Base-by-base conservation (phyloP, 1,140 invertebrate species). In the Danaus melanippus region DNA sequence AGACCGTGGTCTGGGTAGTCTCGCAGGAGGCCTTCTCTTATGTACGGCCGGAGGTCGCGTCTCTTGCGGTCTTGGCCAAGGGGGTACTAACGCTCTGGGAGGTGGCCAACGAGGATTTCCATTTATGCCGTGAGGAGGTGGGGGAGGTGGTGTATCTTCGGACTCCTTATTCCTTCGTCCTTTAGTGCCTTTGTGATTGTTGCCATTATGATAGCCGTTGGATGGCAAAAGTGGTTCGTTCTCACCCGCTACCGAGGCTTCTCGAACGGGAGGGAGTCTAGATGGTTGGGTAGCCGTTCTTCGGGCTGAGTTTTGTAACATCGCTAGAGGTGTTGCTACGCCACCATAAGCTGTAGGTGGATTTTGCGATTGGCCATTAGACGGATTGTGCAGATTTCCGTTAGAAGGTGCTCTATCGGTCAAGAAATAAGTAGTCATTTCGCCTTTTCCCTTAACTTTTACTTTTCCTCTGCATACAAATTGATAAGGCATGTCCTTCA, bases 371-470 rank as follows among this genome's bases (percentile, higher is more conserved):
- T 62, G 72, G 10, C 69, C 64, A 21, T 76, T 83, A 1, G 69
- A 51, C 10, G 70, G 60, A 40, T 69, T 78, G 10, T 74, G 67
- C 2, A 62, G 48, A 12, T 59, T 74, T 1, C 67, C 58, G 21
- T 74, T 78, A 1, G 70, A 63, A 4, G 78, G 70, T 17, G 79
- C 80, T 63, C 92, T 83, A 63, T 95, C 93, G 8, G 91, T 92
- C 0, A 96, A 87, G 73, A 97, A 96, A 80, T 97, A 97, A 0
- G 96, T 97, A 1, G 94, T 95, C 95, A 97, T 96, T 63, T 96
- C 94, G 7, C 96, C 96, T 84, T 97, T 97, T 2, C 96, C 95
- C 84, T 97, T 97, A 0, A 97, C 95, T 84, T 96, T 96, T 1
- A 97, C 94, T 64, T 93, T 93, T 7, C 95, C 95, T 47, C 96